phyloP scores from a whole-genome alignment of 2,113 vertebrate genomes.

The Tragulus kanchil region DNA sequence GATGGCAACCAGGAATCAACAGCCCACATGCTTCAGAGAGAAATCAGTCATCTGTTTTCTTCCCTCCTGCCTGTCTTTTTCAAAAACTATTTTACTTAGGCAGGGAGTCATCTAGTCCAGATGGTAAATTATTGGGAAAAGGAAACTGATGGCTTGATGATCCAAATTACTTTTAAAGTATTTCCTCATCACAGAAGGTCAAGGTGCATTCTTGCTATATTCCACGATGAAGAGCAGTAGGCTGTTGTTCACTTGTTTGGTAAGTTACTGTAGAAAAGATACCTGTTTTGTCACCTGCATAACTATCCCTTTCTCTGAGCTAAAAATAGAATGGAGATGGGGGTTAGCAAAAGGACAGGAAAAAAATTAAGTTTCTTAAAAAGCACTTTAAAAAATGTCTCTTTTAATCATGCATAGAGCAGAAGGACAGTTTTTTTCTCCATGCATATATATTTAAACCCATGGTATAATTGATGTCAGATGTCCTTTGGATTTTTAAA shows the following conservation, averaged over 20 bases:
- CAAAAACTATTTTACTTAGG: neutral
- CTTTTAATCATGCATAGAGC: constrained; percentile 56
- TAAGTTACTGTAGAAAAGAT: neutral
- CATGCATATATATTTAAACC: constrained; percentile 68
- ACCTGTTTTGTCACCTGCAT: constrained; percentile 30
- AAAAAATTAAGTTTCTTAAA: constrained; percentile 21
- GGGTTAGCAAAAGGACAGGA: neutral
- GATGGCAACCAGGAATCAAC: neutral
- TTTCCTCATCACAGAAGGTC: constrained; percentile 1
- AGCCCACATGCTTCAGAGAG: neutral
- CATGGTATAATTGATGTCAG: constrained; percentile 84
- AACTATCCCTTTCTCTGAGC: neutral
- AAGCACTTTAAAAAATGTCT: neutral
- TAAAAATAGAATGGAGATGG: neutral
- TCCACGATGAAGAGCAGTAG: neutral
- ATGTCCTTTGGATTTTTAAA: constrained; percentile 81
- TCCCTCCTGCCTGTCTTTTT: neutral
- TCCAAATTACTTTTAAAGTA: constrained; percentile 30
- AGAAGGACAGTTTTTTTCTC: constrained; percentile 56
- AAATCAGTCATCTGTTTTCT: neutral
- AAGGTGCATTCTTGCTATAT: neutral
- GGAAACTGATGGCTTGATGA: neutral
- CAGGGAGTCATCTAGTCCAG: neutral
- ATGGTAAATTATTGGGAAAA: constrained; percentile 17
- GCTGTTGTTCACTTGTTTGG: neutral